Evolutionary conservation across 2,797 vertebrate genomes (phyloP).

Genomic region (Cygnus olor): DNA sequence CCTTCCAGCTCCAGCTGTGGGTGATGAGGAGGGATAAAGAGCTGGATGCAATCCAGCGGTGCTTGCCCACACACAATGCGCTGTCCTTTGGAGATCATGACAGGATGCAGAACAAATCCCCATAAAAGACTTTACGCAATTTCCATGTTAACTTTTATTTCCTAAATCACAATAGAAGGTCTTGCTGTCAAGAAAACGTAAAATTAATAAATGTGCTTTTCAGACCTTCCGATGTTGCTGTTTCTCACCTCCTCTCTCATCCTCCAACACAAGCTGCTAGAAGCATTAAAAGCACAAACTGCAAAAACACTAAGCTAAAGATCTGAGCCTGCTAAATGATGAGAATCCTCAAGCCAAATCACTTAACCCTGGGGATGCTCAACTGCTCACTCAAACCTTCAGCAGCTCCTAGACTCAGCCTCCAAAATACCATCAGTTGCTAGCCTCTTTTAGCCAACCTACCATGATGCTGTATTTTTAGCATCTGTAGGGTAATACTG

Average conservation of each 20-base stretch:
- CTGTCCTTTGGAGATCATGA: background rate
- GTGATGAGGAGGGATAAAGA: background rate
- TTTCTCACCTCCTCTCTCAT: conserved; percentile 26
- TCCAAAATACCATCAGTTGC: background rate
- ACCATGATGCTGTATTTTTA: accelerated
- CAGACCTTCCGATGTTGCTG: background rate
- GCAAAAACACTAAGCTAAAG: background rate
- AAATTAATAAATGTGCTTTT: conserved; percentile 25
- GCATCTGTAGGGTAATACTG: background rate
- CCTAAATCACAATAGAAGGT: conserved; percentile 15
- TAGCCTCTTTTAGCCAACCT: background rate
- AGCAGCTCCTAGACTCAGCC: background rate
- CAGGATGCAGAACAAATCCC: background rate
- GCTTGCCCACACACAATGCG: background rate
- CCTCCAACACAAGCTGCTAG: background rate
- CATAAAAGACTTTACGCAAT: background rate
- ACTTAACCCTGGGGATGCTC: background rate
- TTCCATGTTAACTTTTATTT: conserved; percentile 19
- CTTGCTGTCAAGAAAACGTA: conserved; percentile 40
- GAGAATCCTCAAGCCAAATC: background rate
- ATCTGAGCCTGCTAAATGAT: background rate
- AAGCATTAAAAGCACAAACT: background rate
- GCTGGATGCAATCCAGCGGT: conserved; percentile 15
- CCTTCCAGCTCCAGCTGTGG: conserved; percentile 53
- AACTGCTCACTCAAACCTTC: background rate